These are phyloP conservation scores for Lichenostomus cassidix DNA, from an alignment of 2,113 vertebrate genomes.

Conservation along the genomic window DNA sequence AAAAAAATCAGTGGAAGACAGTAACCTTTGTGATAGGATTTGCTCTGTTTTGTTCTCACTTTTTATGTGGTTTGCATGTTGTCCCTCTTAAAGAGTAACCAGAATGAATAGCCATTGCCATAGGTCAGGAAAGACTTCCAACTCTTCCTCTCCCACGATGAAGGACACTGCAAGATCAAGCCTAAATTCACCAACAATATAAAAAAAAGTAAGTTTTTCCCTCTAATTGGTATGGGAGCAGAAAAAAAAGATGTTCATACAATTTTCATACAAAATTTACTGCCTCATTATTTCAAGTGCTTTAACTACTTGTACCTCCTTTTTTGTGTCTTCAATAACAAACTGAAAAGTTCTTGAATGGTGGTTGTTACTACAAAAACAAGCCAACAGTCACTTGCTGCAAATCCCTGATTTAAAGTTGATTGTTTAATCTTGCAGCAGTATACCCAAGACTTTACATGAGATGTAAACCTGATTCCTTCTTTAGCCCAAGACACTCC, in stretches of 20 bases:
- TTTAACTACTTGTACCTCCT: background rate
- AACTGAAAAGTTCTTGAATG: background rate
- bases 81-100: background rate
- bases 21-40: background rate
- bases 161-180: background rate
- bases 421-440: background rate
- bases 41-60: background rate
- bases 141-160: background rate
- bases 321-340: background rate
- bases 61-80: background rate
- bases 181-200: background rate
- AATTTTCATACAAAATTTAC: background rate
- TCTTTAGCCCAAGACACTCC: background rate
- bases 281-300: background rate
- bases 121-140: background rate
- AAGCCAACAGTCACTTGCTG: background rate
- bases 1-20: background rate
- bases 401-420: background rate
- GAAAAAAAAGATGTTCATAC: background rate
- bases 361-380: background rate
- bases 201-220: background rate
- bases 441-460: background rate
- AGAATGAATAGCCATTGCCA: background rate
- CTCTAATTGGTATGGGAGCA: background rate
- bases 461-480: background rate